Evolutionary conservation across 2,113 vertebrate genomes (phyloP).

Genomic region (Muntiacus reevesi): DNA sequence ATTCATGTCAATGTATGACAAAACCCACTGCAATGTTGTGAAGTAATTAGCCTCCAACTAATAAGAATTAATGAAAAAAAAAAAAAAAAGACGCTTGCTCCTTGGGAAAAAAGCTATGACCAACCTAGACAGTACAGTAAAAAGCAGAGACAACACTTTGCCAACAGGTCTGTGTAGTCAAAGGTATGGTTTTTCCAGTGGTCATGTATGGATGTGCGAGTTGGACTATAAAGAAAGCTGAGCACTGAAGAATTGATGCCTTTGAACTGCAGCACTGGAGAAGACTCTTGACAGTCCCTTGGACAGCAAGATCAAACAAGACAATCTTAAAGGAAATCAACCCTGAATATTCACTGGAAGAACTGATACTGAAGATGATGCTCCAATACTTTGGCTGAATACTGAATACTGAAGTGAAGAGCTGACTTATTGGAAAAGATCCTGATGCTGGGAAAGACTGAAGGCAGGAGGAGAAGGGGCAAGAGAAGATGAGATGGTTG

Average conservation of each 20-base stretch:
- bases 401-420: background rate
- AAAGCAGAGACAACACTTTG: background rate
- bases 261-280: fast-evolving
- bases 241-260: background rate
- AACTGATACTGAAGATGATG: background rate
- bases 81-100: too few species aligned
- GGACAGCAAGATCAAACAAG: background rate
- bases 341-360: background rate
- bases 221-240: background rate
- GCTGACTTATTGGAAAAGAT: background rate
- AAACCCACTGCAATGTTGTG: too few species aligned
- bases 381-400: background rate
- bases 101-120: background rate
- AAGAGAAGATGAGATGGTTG: background rate
- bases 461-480: background rate
- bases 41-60: too few species aligned
- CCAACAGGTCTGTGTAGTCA: background rate
- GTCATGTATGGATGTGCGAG: background rate
- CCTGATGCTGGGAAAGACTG: background rate
- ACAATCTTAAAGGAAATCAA: background rate
- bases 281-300: background rate
- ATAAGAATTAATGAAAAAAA: too few species aligned
- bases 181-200: background rate
- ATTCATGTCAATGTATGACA: too few species aligned
- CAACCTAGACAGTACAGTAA: background rate